phyloP scores from a whole-genome alignment of 2,113 vertebrate species.

The Heloderma charlesbogerti region DNA sequence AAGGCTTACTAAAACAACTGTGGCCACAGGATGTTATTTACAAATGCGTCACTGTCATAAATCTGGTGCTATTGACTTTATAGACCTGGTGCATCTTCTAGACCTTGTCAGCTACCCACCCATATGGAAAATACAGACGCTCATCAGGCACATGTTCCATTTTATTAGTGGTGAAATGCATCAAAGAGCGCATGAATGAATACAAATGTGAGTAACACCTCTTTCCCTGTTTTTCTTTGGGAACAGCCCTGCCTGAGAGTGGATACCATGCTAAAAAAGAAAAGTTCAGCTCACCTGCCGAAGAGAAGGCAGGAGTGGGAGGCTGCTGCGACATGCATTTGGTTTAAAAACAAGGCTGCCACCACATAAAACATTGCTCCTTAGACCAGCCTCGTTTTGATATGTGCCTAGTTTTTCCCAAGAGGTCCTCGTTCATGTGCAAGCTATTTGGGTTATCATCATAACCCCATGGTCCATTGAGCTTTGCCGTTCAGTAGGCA shows the following conservation, averaged over 20 bases:
- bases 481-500: not conserved
- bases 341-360: not conserved
- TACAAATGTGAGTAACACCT: constrained; percentile 59
- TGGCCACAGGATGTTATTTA: constrained; percentile 40
- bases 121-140: constrained; percentile 68
- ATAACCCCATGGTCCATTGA: constrained; percentile 33
- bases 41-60: constrained; percentile 55
- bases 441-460: constrained; percentile 38
- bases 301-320: constrained; percentile 20
- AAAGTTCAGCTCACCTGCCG: constrained; percentile 23
- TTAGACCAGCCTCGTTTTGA: constrained; percentile 24
- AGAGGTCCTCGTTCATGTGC: constrained; percentile 6
- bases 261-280: constrained; percentile 55
- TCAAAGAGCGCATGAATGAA: constrained; percentile 63
- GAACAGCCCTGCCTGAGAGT: constrained; percentile 56
- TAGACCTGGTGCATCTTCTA: constrained; percentile 44
- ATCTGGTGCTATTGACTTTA: constrained; percentile 51
- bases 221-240: not conserved
- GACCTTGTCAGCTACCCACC: constrained; percentile 56
- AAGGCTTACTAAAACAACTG: constrained; percentile 28
- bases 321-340: constrained; percentile 9
- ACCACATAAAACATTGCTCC: constrained; percentile 13
- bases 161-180: constrained; percentile 56
- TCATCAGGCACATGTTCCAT: constrained; percentile 65
- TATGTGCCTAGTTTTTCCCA: not conserved